Conservation (phyloP, 37 sponge, comb jelly and placozoan species). For the Cliona cf. orientalis region DNA sequence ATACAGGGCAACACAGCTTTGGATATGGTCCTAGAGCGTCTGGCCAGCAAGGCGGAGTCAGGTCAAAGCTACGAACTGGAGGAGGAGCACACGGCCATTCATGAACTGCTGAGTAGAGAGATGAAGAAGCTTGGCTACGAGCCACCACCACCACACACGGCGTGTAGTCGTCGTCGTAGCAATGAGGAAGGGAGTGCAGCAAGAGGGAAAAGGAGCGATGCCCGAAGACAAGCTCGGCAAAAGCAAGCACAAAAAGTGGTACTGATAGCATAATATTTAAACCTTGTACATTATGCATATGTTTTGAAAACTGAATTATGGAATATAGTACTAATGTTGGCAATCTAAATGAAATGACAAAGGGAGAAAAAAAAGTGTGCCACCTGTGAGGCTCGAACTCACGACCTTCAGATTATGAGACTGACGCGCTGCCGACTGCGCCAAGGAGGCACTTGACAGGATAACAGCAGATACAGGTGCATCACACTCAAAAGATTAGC, state of each 20-base stretch:
- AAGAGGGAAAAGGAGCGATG: not conserved
- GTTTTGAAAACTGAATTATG: too few species aligned
- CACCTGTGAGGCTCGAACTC: constrained; percentile 99
- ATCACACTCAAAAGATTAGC: too few species aligned
- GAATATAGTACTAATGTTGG: too few species aligned
- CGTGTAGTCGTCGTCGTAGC: not conserved
- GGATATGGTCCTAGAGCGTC: constrained; percentile 23
- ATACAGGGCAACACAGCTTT: constrained; percentile 55
- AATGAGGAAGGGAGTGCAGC: not conserved
- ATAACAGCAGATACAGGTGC: too few species aligned
- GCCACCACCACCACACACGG: not conserved
- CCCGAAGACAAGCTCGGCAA: not conserved
- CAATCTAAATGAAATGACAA: too few species aligned
- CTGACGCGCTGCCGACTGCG: constrained; percentile 98
- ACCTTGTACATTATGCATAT: too few species aligned
- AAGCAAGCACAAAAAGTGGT: not conserved
- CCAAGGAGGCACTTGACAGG: constrained; percentile 87
- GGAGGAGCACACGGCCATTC: constrained; percentile 45
- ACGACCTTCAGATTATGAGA: constrained; percentile 99
- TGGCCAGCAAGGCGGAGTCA: constrained; percentile 16
- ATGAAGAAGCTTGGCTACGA: not conserved
- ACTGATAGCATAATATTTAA: too few species aligned
- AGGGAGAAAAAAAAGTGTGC: constrained; percentile 70
- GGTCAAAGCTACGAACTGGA: constrained; percentile 27
- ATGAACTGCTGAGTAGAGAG: constrained; percentile 9